Base-by-base conservation (phyloP, 2,113 vertebrate species). In the Gallinago paraguaiae region DNA sequence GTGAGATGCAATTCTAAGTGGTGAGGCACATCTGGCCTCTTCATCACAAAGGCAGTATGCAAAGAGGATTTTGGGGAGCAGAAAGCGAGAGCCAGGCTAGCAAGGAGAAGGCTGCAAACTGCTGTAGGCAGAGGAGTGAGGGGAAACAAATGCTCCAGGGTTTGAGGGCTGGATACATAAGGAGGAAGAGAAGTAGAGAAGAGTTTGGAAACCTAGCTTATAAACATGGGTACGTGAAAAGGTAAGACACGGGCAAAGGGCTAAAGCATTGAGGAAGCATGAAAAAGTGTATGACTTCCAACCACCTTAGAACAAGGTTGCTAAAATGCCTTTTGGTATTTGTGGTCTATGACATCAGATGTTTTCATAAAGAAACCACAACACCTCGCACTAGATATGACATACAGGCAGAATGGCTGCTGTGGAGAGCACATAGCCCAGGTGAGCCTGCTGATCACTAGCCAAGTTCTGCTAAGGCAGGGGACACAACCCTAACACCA, bases 401-500 rank as follows among this genome's bases (percentile, higher is more conserved):
- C 2, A 0, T 7, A 39, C 31, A 11, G 60, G 22, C 22, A 79
- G 65, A 70, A 79, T 3, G 3, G 3, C 48, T 59, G n/a, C 46
- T 75, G 43, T 9, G 8, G 9, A 10, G 3, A 11, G 30, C 2
- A 0, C 23, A 8, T 0, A 45, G 56, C 9, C 41, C 70, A 37
- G 22, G 28, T 13, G 68, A 89, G 72, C 33, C 41, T 41, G 28
- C 51, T 35, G 35, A 43, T 13, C 33, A 51, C 41, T 10, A 15
- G 13, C 11, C 16, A 6, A 63, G 45, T n/a, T 50, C 74, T 75
- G 28, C 56, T 37, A 16, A 39, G 28, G 46, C 18, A 31, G 46
- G 53, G 93, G 56, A 71, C 13, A 39, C 18, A 46, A 28, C 28
- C 6, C 0, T 4, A 53, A 18, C 18, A 35, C 2, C 25, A n/a